Evolutionary conservation across 2,797 vertebrate genomes (phyloP), one percentile per base, ranked within the genome.

Genomic region (Alectoris magna): DNA sequence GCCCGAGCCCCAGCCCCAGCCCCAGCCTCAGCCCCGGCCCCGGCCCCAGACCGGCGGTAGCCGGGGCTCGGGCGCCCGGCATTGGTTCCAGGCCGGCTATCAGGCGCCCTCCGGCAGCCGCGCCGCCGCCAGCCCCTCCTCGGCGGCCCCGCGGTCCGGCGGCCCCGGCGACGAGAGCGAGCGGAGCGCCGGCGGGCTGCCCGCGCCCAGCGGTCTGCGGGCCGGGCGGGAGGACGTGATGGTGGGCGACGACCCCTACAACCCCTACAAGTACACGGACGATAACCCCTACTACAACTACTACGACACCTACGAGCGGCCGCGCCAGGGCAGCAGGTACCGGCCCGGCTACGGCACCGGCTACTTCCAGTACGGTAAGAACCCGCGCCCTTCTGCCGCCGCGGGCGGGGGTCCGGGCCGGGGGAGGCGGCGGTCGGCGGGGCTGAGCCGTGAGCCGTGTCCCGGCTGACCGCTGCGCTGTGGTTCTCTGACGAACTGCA

Each of bases 351-450:
- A 99, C 5, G 99, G 99, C 94, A 99, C 99, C 73, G 97, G 98
- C 36, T 98, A 99, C 94, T 99, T 99, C 94, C 98, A 99, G 97
- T 97, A 99, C 63, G 99, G 99, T 99, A 98, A 99, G 98, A 94
- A 48, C 18, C 12, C 70, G 51, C 27, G 27, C 51, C 51, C 51
- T 53, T 17, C 51, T 53, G 51, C 51, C 27, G 15, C 51, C 14
- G 49, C 26, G 49, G 48, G 49, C 8, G 49, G 49, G 24, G 51
- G 51, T 29, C 27, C 38, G 51, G 27, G 29, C 29, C 10, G 29
- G 53, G 53, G 29, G 53, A 56, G 53, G 29, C 10, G 29, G 53
- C 17, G 53, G 29, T n/a, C 53, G 53, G 18, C 29, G 53, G 53
- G 53, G 53, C 53, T n/a, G 53, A 56, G 53, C 53, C 31, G 29